Evolutionary conservation across 2,888 invertebrate species (phyloP).

Genomic region (Pogonocherus hispidulus): DNA sequence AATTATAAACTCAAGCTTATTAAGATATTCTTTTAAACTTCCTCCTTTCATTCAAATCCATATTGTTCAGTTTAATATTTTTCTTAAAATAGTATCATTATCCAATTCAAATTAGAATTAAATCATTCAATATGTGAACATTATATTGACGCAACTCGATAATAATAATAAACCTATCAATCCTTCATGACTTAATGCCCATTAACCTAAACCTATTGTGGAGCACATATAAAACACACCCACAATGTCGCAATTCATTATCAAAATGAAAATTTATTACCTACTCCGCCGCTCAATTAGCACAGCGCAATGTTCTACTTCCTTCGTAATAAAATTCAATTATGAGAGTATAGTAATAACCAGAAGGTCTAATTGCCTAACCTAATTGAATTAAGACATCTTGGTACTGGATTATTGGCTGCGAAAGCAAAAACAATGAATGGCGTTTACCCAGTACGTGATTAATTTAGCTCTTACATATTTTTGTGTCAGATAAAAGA

Average conservation of each 20-base stretch:
- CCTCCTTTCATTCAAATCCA: too few species aligned
- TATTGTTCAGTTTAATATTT: too few species aligned
- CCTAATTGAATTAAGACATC: constrained; percentile 11
- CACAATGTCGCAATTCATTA: constrained; percentile 14
- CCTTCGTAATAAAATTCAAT: constrained; percentile 14
- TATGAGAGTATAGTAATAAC: constrained; percentile 2
- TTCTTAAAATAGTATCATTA: too few species aligned
- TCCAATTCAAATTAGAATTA: too few species aligned
- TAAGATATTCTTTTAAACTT: too few species aligned
- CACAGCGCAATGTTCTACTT: constrained; percentile 14
- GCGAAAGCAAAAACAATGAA: constrained; percentile 6
- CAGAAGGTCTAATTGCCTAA: constrained; percentile 2
- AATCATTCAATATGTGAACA: too few species aligned
- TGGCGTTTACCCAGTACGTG: not conserved
- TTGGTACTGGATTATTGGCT: not conserved
- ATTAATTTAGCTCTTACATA: not conserved
- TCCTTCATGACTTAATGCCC: constrained; percentile 17
- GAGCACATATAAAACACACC: constrained; percentile 21
- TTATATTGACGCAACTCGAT: too few species aligned
- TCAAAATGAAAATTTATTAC: constrained; percentile 23
- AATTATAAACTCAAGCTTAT: too few species aligned
- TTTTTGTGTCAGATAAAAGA: not conserved
- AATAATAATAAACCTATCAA: constrained; percentile 9
- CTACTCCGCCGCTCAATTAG: constrained; percentile 9
- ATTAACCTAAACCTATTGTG: constrained; percentile 16